Base-by-base conservation (phyloP, 2,888 invertebrate genomes). In the Ectobius pallidus region DNA sequence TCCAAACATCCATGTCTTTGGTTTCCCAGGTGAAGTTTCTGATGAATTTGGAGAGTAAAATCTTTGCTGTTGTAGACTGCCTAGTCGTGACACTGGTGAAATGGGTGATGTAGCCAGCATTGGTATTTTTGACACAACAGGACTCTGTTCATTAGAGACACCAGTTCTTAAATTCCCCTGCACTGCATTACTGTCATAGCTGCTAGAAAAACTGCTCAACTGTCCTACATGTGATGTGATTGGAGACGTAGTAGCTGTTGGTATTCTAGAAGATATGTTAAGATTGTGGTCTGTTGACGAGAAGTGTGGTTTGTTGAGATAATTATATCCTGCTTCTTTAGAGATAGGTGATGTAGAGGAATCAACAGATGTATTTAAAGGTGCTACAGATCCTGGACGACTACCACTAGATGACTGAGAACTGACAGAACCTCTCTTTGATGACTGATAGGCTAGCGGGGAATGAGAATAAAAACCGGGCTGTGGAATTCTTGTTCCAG, bases 1-100 rank as follows among this genome's bases (percentile, higher is more conserved):
- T 46, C 87, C 86, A 78, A 87, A 87, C 78, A 86, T 85, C 87
- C 87, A 87, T 7, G 46, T 27, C 27, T 65, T 74, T 7, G 11
- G n/a, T 65, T 44, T 46, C 16, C 7, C 14, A 25, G 55, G 11
- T 7, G 22, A 44, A 18, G n/a, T 58, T 14, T 25, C n/a, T 0
- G 22, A 22, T 22, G 55, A 3, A 3, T 18, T 11, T 25, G 55
- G 55, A 11, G 63, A 22, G 16, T 27, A 65, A 16, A 42, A 27
- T n/a, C 25, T 7, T 65, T 22, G 18, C 14, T 46, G 42, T n/a
- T 32, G 16, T n/a, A 27, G 9, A 27, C 16, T 25, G 11, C 62
- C 22, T 16, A 62, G 6, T n/a, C 61, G 44, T 14, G 70, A 70
- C 4, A 61, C 14, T 3, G 72, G 69, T 18, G 72, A 68, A 16